Percentiles rank a stretch among this genome's conserved stretches.
Evolutionary conservation across 2,797 vertebrate genomes (phyloP).

Genomic region (Sitta carolinensis): DNA sequence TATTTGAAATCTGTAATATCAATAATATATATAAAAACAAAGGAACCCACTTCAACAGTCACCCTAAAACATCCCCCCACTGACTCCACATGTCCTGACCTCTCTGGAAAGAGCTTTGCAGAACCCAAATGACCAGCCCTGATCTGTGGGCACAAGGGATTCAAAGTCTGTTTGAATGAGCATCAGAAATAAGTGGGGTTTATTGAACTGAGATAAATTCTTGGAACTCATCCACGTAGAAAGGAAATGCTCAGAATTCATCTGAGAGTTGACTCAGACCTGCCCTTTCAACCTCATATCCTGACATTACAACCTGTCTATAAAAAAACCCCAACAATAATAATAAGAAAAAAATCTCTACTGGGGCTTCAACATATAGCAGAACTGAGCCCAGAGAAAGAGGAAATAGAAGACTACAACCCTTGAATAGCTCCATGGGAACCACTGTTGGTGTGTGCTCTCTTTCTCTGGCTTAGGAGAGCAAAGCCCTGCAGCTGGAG

Average conservation of each 20-base stretch:
- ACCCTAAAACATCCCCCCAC: not conserved
- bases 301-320: conserved; percentile 19
- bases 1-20: not conserved
- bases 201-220: conserved; percentile 52
- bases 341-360: not conserved
- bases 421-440: not conserved
- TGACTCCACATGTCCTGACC: not conserved
- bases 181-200: conserved; percentile 43
- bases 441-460: not conserved
- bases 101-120: not conserved
- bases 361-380: not conserved
- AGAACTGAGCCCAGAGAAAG: not conserved
- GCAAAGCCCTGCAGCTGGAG: not conserved
- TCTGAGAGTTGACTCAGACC: conserved; percentile 29
- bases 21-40: not conserved
- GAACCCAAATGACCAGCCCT: not conserved
- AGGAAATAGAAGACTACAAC: not conserved
- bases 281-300: conserved; percentile 48
- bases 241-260: conserved; percentile 57
- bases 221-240: conserved; percentile 31
- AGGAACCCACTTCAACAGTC: not conserved
- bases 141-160: not conserved
- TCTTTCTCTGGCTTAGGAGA: not conserved
- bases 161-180: conserved; percentile 2
- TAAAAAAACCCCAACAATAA: not conserved